Evolutionary conservation across 2,113 vertebrate genomes (phyloP).

Genomic region (Riparia riparia): DNA sequence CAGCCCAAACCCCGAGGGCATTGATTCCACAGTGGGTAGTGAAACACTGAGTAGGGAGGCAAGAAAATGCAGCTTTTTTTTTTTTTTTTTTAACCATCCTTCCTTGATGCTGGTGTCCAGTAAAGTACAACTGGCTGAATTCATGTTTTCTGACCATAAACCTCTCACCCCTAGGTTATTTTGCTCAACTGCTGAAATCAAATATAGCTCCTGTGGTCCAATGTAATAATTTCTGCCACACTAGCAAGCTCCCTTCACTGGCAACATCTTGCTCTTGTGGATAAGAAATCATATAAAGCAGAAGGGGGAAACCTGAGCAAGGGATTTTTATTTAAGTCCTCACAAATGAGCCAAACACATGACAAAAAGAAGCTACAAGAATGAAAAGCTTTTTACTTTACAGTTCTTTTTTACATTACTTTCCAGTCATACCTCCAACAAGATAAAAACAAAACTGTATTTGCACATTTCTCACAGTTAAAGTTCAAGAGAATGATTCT

Average conservation of each 20-base stretch:
- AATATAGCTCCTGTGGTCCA: background rate
- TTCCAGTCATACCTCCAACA: background rate
- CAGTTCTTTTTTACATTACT: background rate
- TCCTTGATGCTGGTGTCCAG: background rate
- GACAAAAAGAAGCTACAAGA: slow-evolving; percentile 1
- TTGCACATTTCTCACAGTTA: background rate
- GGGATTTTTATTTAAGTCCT: background rate
- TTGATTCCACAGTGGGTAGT: fast-evolving
- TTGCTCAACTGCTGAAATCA: background rate
- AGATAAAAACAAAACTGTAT: background rate
- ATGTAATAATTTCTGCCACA: background rate
- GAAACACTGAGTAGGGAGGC: background rate
- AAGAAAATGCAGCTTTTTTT: background rate
- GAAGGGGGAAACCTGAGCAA: background rate
- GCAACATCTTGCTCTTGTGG: background rate
- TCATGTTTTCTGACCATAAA: background rate
- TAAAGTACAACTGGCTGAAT: background rate
- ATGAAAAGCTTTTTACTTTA: slow-evolving; percentile 31
- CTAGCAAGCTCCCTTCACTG: background rate
- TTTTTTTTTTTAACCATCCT: background rate
- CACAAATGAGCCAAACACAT: background rate
- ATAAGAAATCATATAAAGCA: background rate
- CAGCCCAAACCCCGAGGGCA: background rate
- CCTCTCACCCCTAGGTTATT: background rate
- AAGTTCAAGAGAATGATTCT: background rate